These are phyloP conservation scores for Drosophila fulvimacula DNA, from an alignment of 2,888 invertebrate genomes.

Conservation along the genomic window DNA sequence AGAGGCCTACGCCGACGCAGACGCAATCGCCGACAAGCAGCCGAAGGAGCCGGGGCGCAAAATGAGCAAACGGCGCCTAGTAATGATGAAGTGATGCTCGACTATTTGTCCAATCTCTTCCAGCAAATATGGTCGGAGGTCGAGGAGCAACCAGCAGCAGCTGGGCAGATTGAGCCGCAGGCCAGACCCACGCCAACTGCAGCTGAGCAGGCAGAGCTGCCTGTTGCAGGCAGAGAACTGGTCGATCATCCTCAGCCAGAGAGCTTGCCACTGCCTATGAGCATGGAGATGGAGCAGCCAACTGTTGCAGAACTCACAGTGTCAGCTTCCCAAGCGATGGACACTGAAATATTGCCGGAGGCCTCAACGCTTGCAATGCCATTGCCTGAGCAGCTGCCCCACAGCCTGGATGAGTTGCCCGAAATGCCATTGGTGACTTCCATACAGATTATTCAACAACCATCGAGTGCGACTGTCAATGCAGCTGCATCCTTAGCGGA, in stretches of 20 bases:
- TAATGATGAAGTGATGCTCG: conserved; percentile 23
- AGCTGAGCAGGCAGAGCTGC: background rate
- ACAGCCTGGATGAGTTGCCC: conserved; percentile 12
- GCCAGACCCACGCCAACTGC: too few species aligned
- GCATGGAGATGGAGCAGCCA: background rate
- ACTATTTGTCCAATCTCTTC: conserved; percentile 40
- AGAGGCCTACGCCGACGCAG: background rate
- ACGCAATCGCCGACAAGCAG: conserved; percentile 1
- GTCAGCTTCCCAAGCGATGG: background rate
- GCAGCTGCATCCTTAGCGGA: background rate
- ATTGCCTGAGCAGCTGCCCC: background rate
- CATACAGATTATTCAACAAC: conserved; percentile 11
- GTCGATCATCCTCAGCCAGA: background rate
- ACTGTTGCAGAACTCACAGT: background rate
- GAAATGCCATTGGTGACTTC: conserved; percentile 32
- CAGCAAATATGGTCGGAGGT: conserved; percentile 10
- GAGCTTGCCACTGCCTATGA: background rate
- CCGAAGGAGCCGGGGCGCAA: background rate
- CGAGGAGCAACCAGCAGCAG: background rate
- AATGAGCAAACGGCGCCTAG: conserved; percentile 4
- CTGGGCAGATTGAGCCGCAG: background rate
- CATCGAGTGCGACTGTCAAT: background rate
- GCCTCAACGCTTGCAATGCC: background rate
- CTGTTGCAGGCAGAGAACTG: background rate
- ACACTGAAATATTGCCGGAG: background rate